Evolutionary conservation across 1,140 invertebrate species (phyloP).

Genomic region (Aphelinus atriplicis): DNA sequence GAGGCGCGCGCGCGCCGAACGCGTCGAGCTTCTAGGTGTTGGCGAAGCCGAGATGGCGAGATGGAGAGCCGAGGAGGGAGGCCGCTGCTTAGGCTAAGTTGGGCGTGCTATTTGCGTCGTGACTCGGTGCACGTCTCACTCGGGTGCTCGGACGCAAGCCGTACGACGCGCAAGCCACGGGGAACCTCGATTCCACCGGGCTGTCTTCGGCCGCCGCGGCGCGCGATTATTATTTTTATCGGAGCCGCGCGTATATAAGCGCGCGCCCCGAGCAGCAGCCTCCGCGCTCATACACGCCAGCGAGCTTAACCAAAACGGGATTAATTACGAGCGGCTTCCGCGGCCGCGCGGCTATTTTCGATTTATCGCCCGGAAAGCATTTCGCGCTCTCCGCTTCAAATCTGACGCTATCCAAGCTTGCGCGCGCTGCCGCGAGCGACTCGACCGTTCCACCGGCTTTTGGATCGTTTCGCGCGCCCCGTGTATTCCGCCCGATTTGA

Average conservation of each 20-base stretch:
- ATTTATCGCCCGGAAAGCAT: conserved; percentile 20
- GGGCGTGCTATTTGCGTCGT: conserved; percentile 52
- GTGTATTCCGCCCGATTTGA: too few relatives aligned
- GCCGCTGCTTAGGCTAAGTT: conserved; percentile 61
- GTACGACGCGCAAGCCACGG: neutral
- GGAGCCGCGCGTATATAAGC: neutral
- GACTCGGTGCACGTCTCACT: conserved; percentile 40
- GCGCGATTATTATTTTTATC: conserved; percentile 29
- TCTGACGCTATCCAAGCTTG: too few relatives aligned
- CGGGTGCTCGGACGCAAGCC: conserved; percentile 5
- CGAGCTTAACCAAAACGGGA: conserved; percentile 28
- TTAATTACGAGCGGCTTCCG: conserved; percentile 6
- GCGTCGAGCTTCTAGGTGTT: too few relatives aligned
- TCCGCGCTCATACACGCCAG: neutral
- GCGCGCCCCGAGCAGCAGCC: neutral
- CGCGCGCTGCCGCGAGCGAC: neutral
- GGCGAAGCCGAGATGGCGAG: too few relatives aligned
- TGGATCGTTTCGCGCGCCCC: too few relatives aligned
- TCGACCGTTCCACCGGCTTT: too few relatives aligned
- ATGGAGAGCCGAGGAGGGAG: conserved; percentile 2
- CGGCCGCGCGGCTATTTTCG: conserved; percentile 7
- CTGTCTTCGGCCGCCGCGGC: neutral
- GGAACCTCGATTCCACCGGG: conserved; percentile 13
- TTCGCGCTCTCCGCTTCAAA: neutral
- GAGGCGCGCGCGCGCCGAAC: too few relatives aligned